phyloP scores from a whole-genome alignment of 2,888 invertebrate species.

The Tortrix viridana region DNA sequence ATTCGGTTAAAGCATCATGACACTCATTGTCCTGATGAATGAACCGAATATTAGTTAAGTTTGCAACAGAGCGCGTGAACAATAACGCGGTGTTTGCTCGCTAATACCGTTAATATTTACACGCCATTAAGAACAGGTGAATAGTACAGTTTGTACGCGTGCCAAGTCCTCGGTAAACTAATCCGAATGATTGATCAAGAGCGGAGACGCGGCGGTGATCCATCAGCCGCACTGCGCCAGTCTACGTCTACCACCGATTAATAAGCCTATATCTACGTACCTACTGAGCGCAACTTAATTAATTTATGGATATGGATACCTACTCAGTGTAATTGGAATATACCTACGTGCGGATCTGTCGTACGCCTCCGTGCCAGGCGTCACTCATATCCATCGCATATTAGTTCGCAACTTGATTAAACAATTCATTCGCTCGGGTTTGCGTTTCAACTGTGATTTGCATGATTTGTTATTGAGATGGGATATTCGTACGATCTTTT shows the following conservation, averaged over 20 bases:
- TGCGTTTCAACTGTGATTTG: constrained; percentile 20
- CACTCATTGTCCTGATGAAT: too few relatives aligned
- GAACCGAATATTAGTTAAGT: too few relatives aligned
- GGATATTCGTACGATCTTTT: not conserved
- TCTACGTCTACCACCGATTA: constrained; percentile 41
- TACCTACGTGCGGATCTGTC: constrained; percentile 27
- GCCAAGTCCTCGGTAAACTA: constrained; percentile 40
- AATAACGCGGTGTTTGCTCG: constrained; percentile 8
- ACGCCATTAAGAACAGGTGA: constrained; percentile 39
- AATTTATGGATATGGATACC: constrained; percentile 44
- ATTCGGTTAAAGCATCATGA: not conserved
- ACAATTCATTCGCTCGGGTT: constrained; percentile 18
- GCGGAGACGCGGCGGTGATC: constrained; percentile 56
- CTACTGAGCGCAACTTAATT: constrained; percentile 41
- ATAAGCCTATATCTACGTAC: constrained; percentile 43
- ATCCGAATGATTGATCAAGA: constrained; percentile 60
- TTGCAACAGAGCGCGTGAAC: not conserved
- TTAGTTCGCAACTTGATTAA: constrained; percentile 30
- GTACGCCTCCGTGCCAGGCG: constrained; percentile 33
- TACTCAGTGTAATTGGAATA: constrained; percentile 30
- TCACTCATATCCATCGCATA: constrained; percentile 34
- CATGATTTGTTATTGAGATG: constrained; percentile 15
- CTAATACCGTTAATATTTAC: constrained; percentile 28
- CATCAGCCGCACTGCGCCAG: constrained; percentile 50
- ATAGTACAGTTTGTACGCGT: constrained; percentile 43